Percentiles rank a stretch among this genome's conserved stretches.
These are phyloP conservation scores for Leptothorax acervorum DNA, from an alignment of 2,888 invertebrate species.

Conservation along the genomic window DNA sequence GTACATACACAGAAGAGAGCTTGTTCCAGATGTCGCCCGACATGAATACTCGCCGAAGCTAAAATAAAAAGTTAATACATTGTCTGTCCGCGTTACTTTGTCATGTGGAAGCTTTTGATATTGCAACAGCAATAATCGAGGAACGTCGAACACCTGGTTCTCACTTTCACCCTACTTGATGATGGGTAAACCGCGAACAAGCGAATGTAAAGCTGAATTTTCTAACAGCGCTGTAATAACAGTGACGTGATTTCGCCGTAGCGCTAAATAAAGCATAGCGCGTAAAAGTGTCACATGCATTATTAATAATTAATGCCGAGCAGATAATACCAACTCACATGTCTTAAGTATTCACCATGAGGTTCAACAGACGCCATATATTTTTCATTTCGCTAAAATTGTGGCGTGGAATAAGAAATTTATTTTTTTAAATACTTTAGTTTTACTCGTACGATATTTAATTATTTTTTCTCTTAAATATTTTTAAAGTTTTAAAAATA, in stretches of 20 bases:
- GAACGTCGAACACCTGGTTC: constrained; percentile 44
- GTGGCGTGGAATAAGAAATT: constrained; percentile 1
- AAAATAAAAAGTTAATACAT: constrained; percentile 53
- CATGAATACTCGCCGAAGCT: constrained; percentile 40
- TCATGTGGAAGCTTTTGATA: constrained; percentile 40
- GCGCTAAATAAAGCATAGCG: constrained; percentile 32
- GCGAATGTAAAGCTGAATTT: constrained; percentile 31
- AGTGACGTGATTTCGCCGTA: neutral
- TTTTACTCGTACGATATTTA: neutral
- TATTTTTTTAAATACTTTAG: neutral
- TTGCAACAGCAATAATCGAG: constrained; percentile 34
- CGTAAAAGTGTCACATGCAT: constrained; percentile 21
- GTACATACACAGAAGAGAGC: constrained; percentile 12
- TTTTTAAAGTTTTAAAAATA: neutral
- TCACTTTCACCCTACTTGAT: constrained; percentile 39
- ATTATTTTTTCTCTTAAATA: neutral
- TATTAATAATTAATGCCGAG: constrained; percentile 36
- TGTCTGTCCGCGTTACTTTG: constrained; percentile 47
- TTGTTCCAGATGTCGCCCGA: constrained; percentile 37
- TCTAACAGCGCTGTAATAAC: constrained; percentile 17
- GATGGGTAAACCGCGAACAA: neutral
- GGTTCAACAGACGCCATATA: neutral
- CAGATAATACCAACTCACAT: neutral
- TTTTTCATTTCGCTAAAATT: constrained; percentile 4
- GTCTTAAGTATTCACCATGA: neutral